These are phyloP conservation scores for Poecilus cupreus DNA, from an alignment of 2,888 invertebrate genomes.

Conservation along the genomic window DNA sequence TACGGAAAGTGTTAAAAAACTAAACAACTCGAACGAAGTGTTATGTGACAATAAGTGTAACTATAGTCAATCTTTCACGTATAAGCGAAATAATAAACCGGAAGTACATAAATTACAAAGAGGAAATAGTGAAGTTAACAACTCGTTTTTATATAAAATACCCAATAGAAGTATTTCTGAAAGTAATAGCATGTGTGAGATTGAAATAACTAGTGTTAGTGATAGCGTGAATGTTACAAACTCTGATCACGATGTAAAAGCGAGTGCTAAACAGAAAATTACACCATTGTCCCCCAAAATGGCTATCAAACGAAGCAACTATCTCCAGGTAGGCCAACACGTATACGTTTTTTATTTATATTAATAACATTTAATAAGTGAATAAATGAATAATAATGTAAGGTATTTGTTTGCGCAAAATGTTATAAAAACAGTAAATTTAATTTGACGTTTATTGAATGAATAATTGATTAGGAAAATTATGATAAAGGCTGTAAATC, in stretches of 20 bases:
- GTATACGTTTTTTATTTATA: neutral
- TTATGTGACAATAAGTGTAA: conserved; percentile 50
- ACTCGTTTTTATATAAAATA: conserved; percentile 65
- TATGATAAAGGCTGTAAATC: neutral
- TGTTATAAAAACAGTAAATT: neutral
- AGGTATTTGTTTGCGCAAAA: no score
- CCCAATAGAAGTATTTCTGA: conserved; percentile 50
- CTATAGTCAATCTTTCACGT: conserved; percentile 50
- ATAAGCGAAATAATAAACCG: conserved; percentile 12
- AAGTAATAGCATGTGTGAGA: conserved; percentile 50
- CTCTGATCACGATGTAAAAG: conserved; percentile 54
- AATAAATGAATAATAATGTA: no score
- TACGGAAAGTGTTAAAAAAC: conserved; percentile 59
- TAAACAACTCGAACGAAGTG: conserved; percentile 34
- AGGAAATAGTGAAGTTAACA: conserved; percentile 62
- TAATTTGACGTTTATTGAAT: neutral
- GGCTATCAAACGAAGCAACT: conserved; percentile 43
- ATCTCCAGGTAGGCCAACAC: conserved; percentile 34
- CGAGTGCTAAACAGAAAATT: conserved; percentile 31
- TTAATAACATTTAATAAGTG: neutral
- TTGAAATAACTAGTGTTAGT: conserved; percentile 60
- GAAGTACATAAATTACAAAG: conserved; percentile 32
- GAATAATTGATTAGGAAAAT: neutral
- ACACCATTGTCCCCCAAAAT: conserved; percentile 54
- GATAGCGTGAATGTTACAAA: conserved; percentile 56